A percentile compares a stretch with the other conserved stretches of the same genome.
Evolutionary conservation across 2,797 vertebrate genomes (phyloP).

Genomic region (Neosalanx taihuensis): DNA sequence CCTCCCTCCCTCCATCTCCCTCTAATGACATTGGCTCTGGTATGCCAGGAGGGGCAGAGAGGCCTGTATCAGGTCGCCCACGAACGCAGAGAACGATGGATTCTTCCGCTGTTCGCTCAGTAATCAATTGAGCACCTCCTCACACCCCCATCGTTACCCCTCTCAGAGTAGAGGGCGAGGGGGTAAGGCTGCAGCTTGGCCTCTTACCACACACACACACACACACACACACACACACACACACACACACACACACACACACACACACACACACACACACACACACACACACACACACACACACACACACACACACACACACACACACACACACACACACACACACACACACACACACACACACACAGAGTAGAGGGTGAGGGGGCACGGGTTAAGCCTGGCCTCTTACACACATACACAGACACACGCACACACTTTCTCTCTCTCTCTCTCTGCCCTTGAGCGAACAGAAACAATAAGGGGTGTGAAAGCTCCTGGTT

Average conservation of each 20-base stretch:
- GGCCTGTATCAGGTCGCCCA: constrained; percentile 45
- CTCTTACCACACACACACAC: not conserved
- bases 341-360: not conserved
- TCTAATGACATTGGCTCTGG: constrained; percentile 61
- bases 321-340: not conserved
- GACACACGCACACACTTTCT: constrained; percentile 32
- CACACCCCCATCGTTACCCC: constrained; percentile 30
- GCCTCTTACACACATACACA: constrained; percentile 36
- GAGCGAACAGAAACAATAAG: constrained; percentile 54
- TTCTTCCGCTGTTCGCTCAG: constrained; percentile 56
- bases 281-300: constrained; percentile 10
- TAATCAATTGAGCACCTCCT: constrained; percentile 63
- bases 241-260: no score
- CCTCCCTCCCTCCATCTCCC: constrained; percentile 31
- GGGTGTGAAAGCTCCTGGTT: constrained; percentile 47
- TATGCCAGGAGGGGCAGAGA: constrained; percentile 52
- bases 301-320: constrained; percentile 6
- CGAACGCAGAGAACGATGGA: constrained; percentile 51
- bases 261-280: no score
- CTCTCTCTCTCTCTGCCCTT: constrained; percentile 35
- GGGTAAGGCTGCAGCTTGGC: no score
- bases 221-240: not conserved
- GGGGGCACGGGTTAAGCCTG: no score
- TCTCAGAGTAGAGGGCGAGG: no score
- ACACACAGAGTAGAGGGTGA: no score